Conservation (phyloP, 2,113 vertebrate species). For the Cephalopterus ornatus region DNA sequence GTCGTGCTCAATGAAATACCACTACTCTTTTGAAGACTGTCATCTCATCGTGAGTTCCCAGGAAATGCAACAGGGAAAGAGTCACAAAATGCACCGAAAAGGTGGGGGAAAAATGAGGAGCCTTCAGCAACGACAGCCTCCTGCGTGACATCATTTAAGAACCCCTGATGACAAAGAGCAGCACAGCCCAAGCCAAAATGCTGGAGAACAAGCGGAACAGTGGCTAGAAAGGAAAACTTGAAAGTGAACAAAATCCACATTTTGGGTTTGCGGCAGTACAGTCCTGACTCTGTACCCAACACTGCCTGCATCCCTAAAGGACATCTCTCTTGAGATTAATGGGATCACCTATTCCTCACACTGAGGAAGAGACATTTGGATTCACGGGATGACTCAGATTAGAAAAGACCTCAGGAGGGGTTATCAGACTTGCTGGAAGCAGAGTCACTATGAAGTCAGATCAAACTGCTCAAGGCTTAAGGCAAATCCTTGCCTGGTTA, state of each 20-base stretch:
- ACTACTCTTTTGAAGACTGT: not conserved
- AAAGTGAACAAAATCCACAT: not conserved
- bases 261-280: not conserved
- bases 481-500: not conserved
- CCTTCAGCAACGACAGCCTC: not conserved
- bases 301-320: not conserved
- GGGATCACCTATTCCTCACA: not conserved
- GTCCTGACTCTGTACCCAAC: not conserved
- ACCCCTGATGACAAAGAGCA: not conserved
- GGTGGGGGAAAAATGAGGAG: not conserved
- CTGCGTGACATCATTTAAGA: not conserved
- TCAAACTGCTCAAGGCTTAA: not conserved
- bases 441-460: not conserved
- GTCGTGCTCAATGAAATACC: not conserved
- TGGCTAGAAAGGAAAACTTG: not conserved
- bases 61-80: not conserved
- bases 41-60: not conserved
- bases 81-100: not conserved
- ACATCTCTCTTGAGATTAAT: not conserved
- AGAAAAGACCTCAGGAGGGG: not conserved
- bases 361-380: not conserved
- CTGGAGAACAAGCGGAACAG: not conserved
- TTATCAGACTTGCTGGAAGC: not conserved
- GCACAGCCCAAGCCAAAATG: not conserved
- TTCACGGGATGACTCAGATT: not conserved